phyloP scores from a whole-genome alignment of 2,888 invertebrate genomes.

The Callosobruchus maculatus region DNA sequence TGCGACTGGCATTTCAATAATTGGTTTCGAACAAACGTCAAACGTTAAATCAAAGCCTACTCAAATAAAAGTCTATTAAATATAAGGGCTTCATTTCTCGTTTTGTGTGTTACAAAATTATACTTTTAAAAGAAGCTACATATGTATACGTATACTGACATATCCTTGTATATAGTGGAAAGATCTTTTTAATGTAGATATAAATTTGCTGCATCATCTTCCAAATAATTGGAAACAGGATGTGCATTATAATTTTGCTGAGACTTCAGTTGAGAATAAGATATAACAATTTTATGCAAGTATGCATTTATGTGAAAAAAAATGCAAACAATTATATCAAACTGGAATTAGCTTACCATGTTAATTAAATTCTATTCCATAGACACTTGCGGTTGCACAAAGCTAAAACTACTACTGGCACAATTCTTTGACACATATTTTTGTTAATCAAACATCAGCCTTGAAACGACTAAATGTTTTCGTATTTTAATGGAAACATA shows the following conservation, averaged over 20 bases:
- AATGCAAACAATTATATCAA: not conserved
- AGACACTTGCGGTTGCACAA: not conserved
- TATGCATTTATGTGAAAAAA: not conserved
- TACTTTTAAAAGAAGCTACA: too few relatives aligned
- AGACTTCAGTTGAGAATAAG: too few relatives aligned
- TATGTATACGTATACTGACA: too few relatives aligned
- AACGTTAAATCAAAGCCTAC: too few relatives aligned
- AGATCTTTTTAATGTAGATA: not conserved
- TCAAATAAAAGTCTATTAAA: too few relatives aligned
- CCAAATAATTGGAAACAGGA: not conserved
- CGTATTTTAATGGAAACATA: not conserved
- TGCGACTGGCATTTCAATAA: too few relatives aligned
- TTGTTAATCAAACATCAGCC: not conserved
- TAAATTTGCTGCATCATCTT: not conserved
- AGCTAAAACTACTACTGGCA: not conserved
- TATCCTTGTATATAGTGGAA: not conserved
- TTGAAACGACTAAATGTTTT: not conserved
- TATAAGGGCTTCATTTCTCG: too few relatives aligned
- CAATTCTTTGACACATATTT: not conserved
- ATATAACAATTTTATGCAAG: too few relatives aligned
- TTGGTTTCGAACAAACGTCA: too few relatives aligned
- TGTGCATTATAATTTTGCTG: not conserved
- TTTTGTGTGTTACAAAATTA: too few relatives aligned
- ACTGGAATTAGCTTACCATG: not conserved
- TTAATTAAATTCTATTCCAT: not conserved